Percentiles rank a stretch among this genome's conserved stretches.
Evolutionary conservation across 2,888 invertebrate species (phyloP).

Genomic region (Anthophora plumipes): DNA sequence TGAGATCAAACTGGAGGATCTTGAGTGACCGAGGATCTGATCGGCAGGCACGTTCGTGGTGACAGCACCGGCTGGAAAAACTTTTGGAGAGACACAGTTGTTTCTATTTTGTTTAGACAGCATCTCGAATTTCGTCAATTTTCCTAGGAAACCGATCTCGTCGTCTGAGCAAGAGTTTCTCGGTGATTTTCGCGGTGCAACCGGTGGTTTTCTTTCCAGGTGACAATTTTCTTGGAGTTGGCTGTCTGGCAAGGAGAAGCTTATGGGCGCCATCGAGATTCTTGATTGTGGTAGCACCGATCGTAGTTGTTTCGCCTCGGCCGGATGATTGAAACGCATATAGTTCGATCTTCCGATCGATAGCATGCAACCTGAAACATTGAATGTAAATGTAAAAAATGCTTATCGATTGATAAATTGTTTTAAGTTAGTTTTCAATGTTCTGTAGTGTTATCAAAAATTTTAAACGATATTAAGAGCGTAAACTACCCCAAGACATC

Average conservation of each 20-base stretch:
- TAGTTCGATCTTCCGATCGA: slow-evolving; percentile 96
- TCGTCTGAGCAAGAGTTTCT: slow-evolving; percentile 86
- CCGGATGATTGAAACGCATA: slow-evolving; percentile 96
- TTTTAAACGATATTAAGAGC: no score
- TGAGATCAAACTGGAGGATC: slow-evolving; percentile 81
- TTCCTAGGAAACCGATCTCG: slow-evolving; percentile 89
- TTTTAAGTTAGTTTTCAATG: neutral
- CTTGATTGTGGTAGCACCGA: slow-evolving; percentile 91
- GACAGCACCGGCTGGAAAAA: slow-evolving; percentile 91
- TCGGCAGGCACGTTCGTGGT: slow-evolving; percentile 93
- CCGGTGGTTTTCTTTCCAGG: slow-evolving; percentile 88
- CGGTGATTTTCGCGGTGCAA: slow-evolving; percentile 87
- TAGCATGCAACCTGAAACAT: slow-evolving; percentile 92
- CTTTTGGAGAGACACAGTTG: slow-evolving; percentile 89
- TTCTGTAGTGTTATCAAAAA: no score
- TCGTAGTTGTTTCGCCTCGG: slow-evolving; percentile 94
- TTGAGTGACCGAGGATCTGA: slow-evolving; percentile 89
- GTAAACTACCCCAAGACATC: no score
- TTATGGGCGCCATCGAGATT: slow-evolving; percentile 92
- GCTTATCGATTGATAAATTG: neutral
- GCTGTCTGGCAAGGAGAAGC: slow-evolving; percentile 85
- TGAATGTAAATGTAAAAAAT: neutral
- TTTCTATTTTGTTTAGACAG: slow-evolving; percentile 89
- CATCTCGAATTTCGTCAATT: slow-evolving; percentile 92
- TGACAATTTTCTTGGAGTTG: slow-evolving; percentile 66